These are phyloP conservation scores for Siderastrea radians DNA, from an alignment of 92 coral and sea anemone genomes.

Conservation along the genomic window DNA sequence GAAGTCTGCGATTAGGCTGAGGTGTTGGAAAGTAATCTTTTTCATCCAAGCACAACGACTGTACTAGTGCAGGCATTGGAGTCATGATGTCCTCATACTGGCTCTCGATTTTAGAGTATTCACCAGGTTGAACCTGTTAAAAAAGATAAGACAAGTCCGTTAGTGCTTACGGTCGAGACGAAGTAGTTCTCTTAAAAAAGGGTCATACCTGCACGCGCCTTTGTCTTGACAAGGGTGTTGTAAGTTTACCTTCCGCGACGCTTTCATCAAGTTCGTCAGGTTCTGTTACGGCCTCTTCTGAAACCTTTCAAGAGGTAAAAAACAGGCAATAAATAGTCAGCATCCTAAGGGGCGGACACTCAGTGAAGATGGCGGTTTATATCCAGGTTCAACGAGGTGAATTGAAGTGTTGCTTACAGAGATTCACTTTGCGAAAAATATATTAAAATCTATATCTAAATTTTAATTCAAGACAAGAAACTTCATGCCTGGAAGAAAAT, in stretches of 20 bases:
- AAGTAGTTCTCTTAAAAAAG: neutral
- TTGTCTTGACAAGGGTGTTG: conserved; percentile 13
- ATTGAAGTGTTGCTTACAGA: too few species aligned
- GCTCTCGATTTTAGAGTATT: conserved; percentile 30
- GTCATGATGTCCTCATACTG: conserved; percentile 39
- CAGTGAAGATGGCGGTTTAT: neutral
- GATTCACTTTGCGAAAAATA: too few species aligned
- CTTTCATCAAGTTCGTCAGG: neutral
- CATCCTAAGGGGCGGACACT: neutral
- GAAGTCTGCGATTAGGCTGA: conserved; percentile 21
- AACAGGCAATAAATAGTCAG: neutral
- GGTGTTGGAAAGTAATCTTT: conserved; percentile 63
- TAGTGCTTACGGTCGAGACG: neutral
- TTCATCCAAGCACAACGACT: conserved; percentile 13
- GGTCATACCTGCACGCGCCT: neutral
- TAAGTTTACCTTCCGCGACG: neutral
- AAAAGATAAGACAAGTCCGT: neutral
- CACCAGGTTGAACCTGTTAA: conserved; percentile 26
- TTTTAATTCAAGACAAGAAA: too few species aligned
- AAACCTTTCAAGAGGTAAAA: neutral
- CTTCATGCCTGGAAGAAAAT: too few species aligned
- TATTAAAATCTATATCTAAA: too few species aligned
- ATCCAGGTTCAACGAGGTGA: neutral
- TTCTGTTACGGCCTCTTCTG: neutral
- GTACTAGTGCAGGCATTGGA: conserved; percentile 23